Base-by-base conservation (phyloP, 2,113 vertebrate genomes). In the Tautogolabrus adspersus region DNA sequence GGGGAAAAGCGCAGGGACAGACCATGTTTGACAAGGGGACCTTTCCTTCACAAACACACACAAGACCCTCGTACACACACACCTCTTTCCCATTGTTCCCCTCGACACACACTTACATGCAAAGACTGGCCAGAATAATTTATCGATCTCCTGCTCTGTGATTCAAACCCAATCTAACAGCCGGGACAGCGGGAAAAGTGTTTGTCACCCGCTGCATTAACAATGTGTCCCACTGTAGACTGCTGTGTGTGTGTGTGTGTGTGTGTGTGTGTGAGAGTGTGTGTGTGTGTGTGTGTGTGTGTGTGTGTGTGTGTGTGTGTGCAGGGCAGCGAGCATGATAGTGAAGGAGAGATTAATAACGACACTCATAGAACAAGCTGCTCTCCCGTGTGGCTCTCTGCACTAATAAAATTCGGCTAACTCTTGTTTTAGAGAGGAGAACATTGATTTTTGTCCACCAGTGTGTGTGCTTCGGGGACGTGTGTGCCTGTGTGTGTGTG, bases 361-460 rank as follows among this genome's bases (percentile, higher is more conserved):
- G 59, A 82, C 76, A 67, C 58, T 67, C 55, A 66, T 64, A 81
- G 65, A 82, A 84, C 62, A 68, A 79, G 75, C 60, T 38, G 60
- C 9, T 66, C 63, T 82, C 82, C 76, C 21, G 30, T 64, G 72
- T 77, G 84, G 62, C 57, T 82, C 22, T 26, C 74, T 56, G 76
- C 74, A 30, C 87, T 84, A 84, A 87, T 86, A 84, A 61, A 88
- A 87, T 84, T 68, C 21, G 42, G 59, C 78, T 81, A 85, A 65
- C 56, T 86, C 81, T 89, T 86, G 78, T 86, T 87, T 80, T 84
- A 87, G 69, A 70, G 77, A 83, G 52, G 75, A 54, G 66, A 46
- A 52, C 1, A 61, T 85, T 77, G 79, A 82, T 81, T 81, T 86
- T 56, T 26, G 42, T 72, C 10, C 7, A 1, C 8, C 37, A 19